Evolutionary conservation across 2,888 invertebrate species (phyloP), one percentile per base, ranked within the genome.

Genomic region (Oligia fasciuncula): DNA sequence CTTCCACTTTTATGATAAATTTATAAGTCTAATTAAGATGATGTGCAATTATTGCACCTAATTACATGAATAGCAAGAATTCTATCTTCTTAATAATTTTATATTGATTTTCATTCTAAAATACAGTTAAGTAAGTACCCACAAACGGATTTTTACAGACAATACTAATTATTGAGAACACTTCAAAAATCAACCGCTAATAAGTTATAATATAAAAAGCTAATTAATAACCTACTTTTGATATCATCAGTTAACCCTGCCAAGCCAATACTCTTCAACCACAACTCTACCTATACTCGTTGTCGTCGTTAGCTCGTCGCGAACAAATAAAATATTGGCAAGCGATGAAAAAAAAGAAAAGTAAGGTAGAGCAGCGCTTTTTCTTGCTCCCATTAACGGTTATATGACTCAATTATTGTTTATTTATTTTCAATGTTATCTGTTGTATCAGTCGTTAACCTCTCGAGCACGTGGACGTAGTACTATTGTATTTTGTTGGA

Each of bases 381-480:
- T 87, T 83, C 76, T 77, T 79, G 84, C 68, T 75, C 76, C 65
- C 77, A 74, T 81, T 86, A 83, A 75, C 80, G 43, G 65, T 78
- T 77, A 81, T 49, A 84, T 86, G 88, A 90, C 80, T 83, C 85
- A 81, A 90, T 90, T 91, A 92, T 92, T 95, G 94, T 95, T 96
- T 96, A 95, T 96, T 96, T 96, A 95, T 95, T 94, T 94, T 92
- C 93, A 93, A 92, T 93, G 94, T 93, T 95, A 95, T 96, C 95
- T 93, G 91, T 91, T 88, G 91, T 96, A 96, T 96, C 96, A 96
- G 97, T 93, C 96, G 93, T 95, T 96, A 94, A 96, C 96, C 96
- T 94, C 91, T 78, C 85, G 89, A 94, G 94, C 96, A 97, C 97
- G 97, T 97, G 96, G 93, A 89, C 90, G 94, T 96, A 94, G 94